These are phyloP conservation scores for Allacma fusca DNA, from an alignment of 2,888 invertebrate species.

Conservation along the genomic window DNA sequence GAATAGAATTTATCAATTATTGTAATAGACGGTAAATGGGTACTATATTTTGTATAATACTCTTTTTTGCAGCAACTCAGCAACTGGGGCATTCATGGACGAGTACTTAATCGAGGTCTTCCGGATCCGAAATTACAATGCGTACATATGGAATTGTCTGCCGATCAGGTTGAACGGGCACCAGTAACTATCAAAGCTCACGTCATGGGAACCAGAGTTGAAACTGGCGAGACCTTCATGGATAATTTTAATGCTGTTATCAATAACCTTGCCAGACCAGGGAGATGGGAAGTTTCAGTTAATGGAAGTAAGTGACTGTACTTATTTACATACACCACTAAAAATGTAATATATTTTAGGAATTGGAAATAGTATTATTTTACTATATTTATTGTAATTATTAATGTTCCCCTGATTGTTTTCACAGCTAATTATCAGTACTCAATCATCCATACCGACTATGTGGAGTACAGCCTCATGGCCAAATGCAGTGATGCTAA, in stretches of 20 bases:
- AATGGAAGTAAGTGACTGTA: constrained; percentile 30
- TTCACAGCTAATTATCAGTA: constrained; percentile 12
- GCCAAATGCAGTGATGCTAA: constrained; percentile 17
- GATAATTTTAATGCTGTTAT: background rate
- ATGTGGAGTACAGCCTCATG: constrained; percentile 40
- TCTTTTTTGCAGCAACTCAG: constrained; percentile 25
- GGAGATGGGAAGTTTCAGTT: constrained; percentile 28
- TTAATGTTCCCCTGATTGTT: background rate
- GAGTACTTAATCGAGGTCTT: background rate
- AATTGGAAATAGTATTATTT: too few relatives aligned
- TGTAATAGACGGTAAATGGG: too few relatives aligned
- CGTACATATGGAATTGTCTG: constrained; percentile 7
- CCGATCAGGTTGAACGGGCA: background rate
- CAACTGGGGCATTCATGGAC: constrained; percentile 36
- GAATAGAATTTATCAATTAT: too few relatives aligned
- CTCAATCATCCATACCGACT: constrained; percentile 31
- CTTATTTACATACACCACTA: background rate
- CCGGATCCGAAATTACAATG: constrained; percentile 28
- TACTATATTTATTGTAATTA: too few relatives aligned
- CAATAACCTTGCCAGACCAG: constrained; percentile 13
- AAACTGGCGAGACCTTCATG: background rate
- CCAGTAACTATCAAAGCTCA: constrained; percentile 7
- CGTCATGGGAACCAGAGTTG: background rate
- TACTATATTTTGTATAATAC: background rate
- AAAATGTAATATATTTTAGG: too few relatives aligned